phyloP scores from a whole-genome alignment of 2,797 vertebrate genomes.

The Sebastes taczanowskii region DNA sequence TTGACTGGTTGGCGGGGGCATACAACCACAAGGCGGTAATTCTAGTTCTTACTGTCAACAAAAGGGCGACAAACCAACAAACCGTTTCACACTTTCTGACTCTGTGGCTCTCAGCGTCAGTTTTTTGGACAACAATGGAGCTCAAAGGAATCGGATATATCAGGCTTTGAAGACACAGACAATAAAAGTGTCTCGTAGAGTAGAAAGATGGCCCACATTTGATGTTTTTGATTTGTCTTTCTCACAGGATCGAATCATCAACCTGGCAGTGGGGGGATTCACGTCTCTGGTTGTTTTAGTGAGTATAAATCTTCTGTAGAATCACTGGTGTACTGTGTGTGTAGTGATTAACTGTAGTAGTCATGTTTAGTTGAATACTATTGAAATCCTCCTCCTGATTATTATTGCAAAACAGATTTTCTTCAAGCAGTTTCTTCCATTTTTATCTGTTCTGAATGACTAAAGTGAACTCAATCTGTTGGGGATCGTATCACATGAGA shows the following conservation, averaged over 20 bases:
- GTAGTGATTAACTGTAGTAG: neutral
- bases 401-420: neutral
- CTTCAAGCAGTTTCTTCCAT: neutral
- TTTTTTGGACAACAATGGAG: neutral
- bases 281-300: conserved; percentile 91
- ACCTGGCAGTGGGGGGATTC: conserved; percentile 90
- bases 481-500: neutral
- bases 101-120: neutral
- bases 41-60: neutral
- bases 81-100: neutral
- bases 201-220: neutral
- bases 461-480: neutral
- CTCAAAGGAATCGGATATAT: neutral
- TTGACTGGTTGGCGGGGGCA: neutral
- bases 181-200: neutral
- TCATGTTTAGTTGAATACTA: no score
- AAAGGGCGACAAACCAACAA: neutral
- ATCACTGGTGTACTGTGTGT: neutral
- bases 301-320: conserved; percentile 74
- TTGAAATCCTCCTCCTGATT: neutral
- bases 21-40: neutral
- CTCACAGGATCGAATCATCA: conserved; percentile 93
- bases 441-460: neutral
- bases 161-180: neutral
- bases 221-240: neutral